phyloP scores from a whole-genome alignment of 2,113 vertebrate genomes.

The Cololabis saira region DNA sequence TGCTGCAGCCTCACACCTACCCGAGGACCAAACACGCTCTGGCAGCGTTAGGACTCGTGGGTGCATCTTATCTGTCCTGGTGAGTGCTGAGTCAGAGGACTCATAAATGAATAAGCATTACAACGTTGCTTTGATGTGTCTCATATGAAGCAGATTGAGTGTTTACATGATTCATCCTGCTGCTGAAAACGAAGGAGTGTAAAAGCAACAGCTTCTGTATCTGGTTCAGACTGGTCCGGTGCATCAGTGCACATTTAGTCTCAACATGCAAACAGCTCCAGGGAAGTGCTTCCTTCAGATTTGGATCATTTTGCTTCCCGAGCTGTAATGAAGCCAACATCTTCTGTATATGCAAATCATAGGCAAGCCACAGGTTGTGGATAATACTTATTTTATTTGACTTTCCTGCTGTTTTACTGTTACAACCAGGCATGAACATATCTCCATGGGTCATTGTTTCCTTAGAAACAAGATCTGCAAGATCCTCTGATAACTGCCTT shows the following conservation, averaged over 20 bases:
- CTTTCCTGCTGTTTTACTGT: not conserved
- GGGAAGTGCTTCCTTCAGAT: not conserved
- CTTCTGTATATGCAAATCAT: not conserved
- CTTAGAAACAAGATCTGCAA: conserved; percentile 2
- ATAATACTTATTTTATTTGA: not conserved
- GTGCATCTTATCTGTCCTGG: conserved; percentile 75
- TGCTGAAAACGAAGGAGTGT: too few species aligned
- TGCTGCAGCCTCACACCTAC: conserved; percentile 75
- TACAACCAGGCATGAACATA: not conserved
- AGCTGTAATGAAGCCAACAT: not conserved
- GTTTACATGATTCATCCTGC: too few species aligned
- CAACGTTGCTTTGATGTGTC: too few species aligned
- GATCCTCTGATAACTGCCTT: not conserved
- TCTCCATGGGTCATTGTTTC: conserved; percentile 5
- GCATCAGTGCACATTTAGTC: not conserved
- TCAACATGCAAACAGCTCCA: conserved; percentile 7
- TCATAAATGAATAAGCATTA: too few species aligned
- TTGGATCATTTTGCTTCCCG: not conserved
- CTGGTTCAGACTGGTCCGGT: not conserved
- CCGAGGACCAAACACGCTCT: conserved; percentile 73
- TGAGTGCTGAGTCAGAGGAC: conserved; percentile 47
- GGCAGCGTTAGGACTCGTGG: conserved; percentile 63
- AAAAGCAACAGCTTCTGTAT: too few species aligned
- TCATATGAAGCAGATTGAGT: too few species aligned
- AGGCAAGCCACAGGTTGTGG: not conserved